Base-by-base conservation (phyloP, 1,140 invertebrate genomes). In the Aethina tumida region DNA sequence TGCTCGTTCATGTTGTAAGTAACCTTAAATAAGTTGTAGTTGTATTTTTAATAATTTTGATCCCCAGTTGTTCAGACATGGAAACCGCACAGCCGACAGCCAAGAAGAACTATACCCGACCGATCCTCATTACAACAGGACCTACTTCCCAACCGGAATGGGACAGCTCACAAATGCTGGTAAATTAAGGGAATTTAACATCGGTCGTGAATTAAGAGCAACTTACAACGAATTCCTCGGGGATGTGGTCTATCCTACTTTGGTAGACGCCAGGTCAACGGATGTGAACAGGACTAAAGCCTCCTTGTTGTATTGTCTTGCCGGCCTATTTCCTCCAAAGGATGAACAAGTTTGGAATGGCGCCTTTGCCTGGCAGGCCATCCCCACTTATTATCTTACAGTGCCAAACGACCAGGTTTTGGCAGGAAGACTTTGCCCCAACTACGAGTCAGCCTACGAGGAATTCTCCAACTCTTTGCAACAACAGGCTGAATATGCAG, bases 321-420 rank as follows among this genome's bases (percentile, higher is more conserved):
- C 89, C 3, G 87, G 84, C 12, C 64, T 95, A 21, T 94, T 77
- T 64, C 82, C 81, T n/a, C 87, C 88, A 1, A 58, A 59, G 16
- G 61, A 69, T 3, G 64, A 74, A 20, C 76, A 86, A 50, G 64
- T 73, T 31, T 89, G 88, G 73, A 70, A 86, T 48, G 56, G 67
- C 0, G 62, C 74, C 28, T 63, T 94, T 21, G 52, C 59, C 0
- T 95, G 91, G 91, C 84, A 87, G 49, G 90, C 91, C 0, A 77
- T 95, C 46, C 84, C 90, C 1, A n/a, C n/a, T n/a, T n/a, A n/a
- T n/a, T n/a, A n/a, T n/a, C n/a, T n/a, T n/a, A n/a, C n/a, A n/a
- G n/a, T n/a, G n/a, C n/a, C n/a, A n/a, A n/a, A n/a, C n/a, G n/a
- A n/a, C n/a, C n/a, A 44, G 35, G 37, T 39, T 3, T 17, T 44